Conservation (phyloP, 2,888 invertebrate genomes). For the Pachycephus smyrnensis region DNA sequence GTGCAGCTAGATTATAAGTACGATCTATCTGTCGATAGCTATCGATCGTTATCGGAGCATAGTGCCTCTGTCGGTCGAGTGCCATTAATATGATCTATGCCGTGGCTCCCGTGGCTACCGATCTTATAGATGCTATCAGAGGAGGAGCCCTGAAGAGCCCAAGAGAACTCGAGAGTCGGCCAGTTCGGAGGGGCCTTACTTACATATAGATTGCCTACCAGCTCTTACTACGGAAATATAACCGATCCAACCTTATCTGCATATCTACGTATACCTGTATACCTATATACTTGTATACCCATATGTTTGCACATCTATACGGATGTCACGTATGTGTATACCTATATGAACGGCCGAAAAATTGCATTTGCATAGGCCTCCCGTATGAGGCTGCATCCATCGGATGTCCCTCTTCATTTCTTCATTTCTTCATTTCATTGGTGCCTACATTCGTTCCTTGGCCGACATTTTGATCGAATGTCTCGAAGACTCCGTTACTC, state of each 20-base stretch:
- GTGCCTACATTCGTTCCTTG: too few relatives aligned
- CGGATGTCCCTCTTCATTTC: too few relatives aligned
- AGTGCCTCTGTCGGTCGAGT: constrained; percentile 37
- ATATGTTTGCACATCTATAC: too few relatives aligned
- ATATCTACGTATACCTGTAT: too few relatives aligned
- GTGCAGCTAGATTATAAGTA: constrained; percentile 8
- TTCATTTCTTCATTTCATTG: too few relatives aligned
- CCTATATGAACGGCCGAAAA: constrained; percentile 31
- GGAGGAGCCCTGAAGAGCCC: neutral
- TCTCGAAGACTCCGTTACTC: too few relatives aligned
- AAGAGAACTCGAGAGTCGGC: neutral
- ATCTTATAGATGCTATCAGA: constrained; percentile 53
- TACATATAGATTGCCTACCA: constrained; percentile 63
- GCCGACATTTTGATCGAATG: too few relatives aligned
- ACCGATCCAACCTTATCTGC: constrained; percentile 45
- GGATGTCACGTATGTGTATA: too few relatives aligned
- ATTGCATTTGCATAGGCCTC: constrained; percentile 56
- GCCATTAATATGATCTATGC: constrained; percentile 65
- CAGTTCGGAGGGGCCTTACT: constrained; percentile 45
- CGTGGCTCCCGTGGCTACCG: constrained; percentile 59
- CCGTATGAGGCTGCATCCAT: neutral
- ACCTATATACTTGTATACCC: constrained; percentile 21
- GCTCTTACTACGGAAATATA: constrained; percentile 56
- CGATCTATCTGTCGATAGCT: constrained; percentile 42
- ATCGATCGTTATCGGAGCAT: constrained; percentile 40